Evolutionary conservation across 2,797 vertebrate genomes (phyloP), one percentile per base, ranked within the genome.

Genomic region (Phoxinus dragarum): DNA sequence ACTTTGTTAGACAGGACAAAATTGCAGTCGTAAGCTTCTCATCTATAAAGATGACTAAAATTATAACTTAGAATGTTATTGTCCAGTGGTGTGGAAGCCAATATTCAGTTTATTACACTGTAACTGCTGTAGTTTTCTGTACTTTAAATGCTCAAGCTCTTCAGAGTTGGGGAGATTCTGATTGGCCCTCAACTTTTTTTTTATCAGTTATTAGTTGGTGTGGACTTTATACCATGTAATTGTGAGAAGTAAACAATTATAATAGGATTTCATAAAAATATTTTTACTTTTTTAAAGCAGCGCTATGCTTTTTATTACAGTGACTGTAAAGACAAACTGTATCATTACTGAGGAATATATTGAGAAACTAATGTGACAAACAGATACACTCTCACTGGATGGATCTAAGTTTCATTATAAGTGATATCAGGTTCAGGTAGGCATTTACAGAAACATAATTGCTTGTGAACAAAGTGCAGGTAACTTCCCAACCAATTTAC

Each of bases 401-500:
- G 54, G n/a, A 82, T 74, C 54, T 64, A 2, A 0, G 40, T 64
- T 74, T 82, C 38, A 82, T 64, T 66, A 34, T 49, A 34, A 64
- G 81, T 64, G 19, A 56, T 56, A 40, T 64, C 11, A 38, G 52
- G 52, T 42, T 81, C 66, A 71, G 66, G 47, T 17, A 81, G 68
- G 68, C 68, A 72, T 71, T 82, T 59, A 61, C 52, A 42, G 38
- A 82, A 72, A 82, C 12, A 1, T 23, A 82, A 73, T 61, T 82
- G 68, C 80, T 73, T 61, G 27, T 23, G 36, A 73, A 82, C 68
- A 61, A 82, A 72, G 38, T 61, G 80, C 40, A 27, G 80, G 52
- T 44, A 82, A 61, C 81, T 82, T 82, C 68, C 59, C 40, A 66
- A 83, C 27, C 31, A 83, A 83, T 83, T 75, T 52, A 49, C 40